Conservation (phyloP, 2,797 vertebrate genomes). For the Diglossa cyanea region DNA sequence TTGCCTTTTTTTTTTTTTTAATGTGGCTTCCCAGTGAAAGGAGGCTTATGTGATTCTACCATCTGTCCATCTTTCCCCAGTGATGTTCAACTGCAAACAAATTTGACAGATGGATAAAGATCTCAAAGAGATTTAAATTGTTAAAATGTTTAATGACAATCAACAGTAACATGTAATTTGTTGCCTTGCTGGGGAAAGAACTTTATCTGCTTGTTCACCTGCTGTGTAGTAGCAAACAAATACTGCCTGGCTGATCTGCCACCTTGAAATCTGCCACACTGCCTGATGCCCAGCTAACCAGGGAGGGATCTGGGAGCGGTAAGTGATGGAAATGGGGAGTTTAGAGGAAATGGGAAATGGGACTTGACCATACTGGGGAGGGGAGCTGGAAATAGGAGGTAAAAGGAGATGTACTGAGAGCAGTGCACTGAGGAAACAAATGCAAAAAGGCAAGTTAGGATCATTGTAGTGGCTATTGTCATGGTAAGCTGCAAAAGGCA, state of each 20-base stretch:
- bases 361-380: not conserved
- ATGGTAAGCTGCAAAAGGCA: not conserved
- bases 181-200: not conserved
- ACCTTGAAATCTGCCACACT: not conserved
- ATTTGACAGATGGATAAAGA: not conserved
- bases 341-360: not conserved
- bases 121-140: conserved; percentile 10
- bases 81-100: not conserved
- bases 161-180: not conserved
- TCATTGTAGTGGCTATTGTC: not conserved
- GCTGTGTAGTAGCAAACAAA: not conserved
- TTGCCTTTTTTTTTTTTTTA: not conserved
- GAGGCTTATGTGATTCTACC: conserved; percentile 7
- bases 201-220: not conserved
- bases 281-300: not conserved
- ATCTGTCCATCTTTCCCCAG: not conserved
- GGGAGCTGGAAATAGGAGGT: not conserved
- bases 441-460: not conserved
- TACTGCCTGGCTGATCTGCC: not conserved
- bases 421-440: not conserved
- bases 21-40: not conserved
- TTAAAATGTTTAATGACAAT: not conserved
- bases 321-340: not conserved
- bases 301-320: not conserved
- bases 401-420: not conserved